A percentile compares a stretch with the other conserved stretches of the same genome.
Evolutionary conservation across 2,113 vertebrate species (phyloP).

Genomic region (Asarcornis scutulata): DNA sequence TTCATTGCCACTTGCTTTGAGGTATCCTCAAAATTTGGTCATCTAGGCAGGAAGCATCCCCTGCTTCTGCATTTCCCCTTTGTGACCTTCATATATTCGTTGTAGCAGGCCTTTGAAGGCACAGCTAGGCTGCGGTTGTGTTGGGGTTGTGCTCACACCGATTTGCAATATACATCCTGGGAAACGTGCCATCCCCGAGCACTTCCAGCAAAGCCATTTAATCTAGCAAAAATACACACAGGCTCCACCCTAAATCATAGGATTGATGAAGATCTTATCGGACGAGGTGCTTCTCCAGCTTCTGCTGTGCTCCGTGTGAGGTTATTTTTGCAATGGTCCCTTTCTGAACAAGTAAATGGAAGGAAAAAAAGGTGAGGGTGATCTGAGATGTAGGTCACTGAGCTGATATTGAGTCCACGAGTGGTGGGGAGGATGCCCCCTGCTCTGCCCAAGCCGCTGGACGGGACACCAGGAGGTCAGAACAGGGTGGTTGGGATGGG

Average conservation of each 20-base stretch:
- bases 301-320: not conserved
- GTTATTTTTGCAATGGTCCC: not conserved
- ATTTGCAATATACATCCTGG: not conserved
- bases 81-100: rapidly evolving
- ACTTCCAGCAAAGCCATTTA: slow-evolving; percentile 23
- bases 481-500: rapidly evolving
- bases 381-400: not conserved
- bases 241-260: not conserved
- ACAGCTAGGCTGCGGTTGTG: not conserved
- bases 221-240: not conserved
- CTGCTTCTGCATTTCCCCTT: not conserved
- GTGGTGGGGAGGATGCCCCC: rapidly evolving
- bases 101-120: not conserved
- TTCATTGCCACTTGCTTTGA: not conserved
- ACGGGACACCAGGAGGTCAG: not conserved
- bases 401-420: not conserved
- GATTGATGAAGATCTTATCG: not conserved
- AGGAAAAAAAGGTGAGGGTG: not conserved
- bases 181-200: not conserved
- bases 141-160: not conserved
- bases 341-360: not conserved
- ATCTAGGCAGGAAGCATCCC: not conserved
- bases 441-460: rapidly evolving
- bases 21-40: not conserved
- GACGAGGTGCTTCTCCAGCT: not conserved